Base-by-base conservation (phyloP, 2,797 vertebrate genomes). In the Echiichthys vipera region DNA sequence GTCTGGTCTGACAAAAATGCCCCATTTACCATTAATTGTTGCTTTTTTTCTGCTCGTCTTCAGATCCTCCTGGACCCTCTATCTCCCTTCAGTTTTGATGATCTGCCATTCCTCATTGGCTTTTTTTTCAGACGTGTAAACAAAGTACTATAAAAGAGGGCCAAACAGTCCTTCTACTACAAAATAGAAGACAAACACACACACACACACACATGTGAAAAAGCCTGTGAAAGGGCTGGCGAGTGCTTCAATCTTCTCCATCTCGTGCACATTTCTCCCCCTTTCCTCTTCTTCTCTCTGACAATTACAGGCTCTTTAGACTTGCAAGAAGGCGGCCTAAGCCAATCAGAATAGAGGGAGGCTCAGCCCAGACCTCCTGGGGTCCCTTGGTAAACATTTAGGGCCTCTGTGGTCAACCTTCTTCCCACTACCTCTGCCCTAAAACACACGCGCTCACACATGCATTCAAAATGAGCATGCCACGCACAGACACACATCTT, bases 301-400 rank as follows among this genome's bases (percentile, higher is more conserved):
- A 88, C 89, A 89, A 86, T 90, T 71, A 62, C 61, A 75, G 62
- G 32, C 59, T 29, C 53, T 47, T n/a, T 24, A 62, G 25, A 82
- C 58, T 80, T 53, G 20, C 78, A 40, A 84, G 75, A 90, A 84
- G 67, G 70, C 67, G 20, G 58, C 30, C 14, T 73, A 5, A 71
- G 58, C 93, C 91, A 94, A 93, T 93, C 71, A 77, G 77, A 83
- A 70, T 63, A 49, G 78, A 91, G 86, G 90, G 90, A 91, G 92
- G 85, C 77, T 86, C 87, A 75, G 73, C 7, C 4, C 46, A 47
- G 63, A 84, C 80, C 87, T 87, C 81, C 75, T 57, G 74, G 77
- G 85, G 87, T 91, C 71, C 74, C 65, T 90, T 88, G 80, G 89
- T 88, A 91, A 91, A 92, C 85, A 90, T 80, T 80, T 79, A 87